Base-by-base conservation (phyloP, 1,140 invertebrate genomes). In the Apolygus lucorum region DNA sequence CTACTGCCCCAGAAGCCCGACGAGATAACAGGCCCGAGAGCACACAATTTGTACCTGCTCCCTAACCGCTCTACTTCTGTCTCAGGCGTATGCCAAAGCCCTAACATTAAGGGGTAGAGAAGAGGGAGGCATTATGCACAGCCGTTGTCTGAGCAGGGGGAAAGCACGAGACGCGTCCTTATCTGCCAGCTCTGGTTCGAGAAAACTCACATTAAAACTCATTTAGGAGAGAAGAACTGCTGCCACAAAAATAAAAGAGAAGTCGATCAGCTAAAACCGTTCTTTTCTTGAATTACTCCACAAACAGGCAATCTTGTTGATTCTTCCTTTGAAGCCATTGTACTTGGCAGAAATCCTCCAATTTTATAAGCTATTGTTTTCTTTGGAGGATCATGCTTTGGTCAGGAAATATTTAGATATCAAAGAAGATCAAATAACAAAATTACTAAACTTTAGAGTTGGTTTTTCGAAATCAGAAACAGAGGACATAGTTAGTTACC, bases 321-420 rank as follows among this genome's bases (percentile, higher is more conserved):
- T 74, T 90, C 89, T 73, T 87, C 90, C 0, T 90, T 95, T 77
- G 90, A 95, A 77, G 84, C 90, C 14, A 90, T 93, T 68, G 84
- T 84, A 71, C 85, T 79, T 98, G 14, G 90, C 92, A 0, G 93
- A 96, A 79, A 87, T 94, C 68, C 76, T 96, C 2, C 87, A 89
- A 71, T 87, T 92, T 72, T 95, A 98, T 78, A 85, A 90, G 11
- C 93, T 96, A 78, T 91, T 98, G 83, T 78, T 98, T 67, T 92
- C 92, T 0, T 81, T 98, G 49, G 95, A 97, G 82, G 80, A 98
- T 54, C 88, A 96, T 81, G 88, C 89, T 17, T 80, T 97, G n/a
- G 83, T 95, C 65, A 90, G 93, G 71, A 92, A 91, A 77, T 96
- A 93, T 83, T 93, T 93, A 0, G 94, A 96, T 75, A 87, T 97